A percentile compares a stretch with the other conserved stretches of the same genome.
phyloP scores from a whole-genome alignment of 1,140 invertebrate species.

The Cecropterus lyciades region DNA sequence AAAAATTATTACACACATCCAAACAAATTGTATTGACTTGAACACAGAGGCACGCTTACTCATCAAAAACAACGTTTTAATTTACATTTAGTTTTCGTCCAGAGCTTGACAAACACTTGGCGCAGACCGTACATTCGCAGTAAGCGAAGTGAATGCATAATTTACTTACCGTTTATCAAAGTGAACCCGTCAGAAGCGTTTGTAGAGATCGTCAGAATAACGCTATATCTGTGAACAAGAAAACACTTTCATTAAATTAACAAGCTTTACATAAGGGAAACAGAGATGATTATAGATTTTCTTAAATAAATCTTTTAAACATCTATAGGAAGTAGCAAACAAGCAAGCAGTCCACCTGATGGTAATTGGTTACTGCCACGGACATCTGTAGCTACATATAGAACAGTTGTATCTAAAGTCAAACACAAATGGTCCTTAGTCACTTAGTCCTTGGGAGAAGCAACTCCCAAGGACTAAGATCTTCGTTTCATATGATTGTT shows the following conservation, averaged over 20 bases:
- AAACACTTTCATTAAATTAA: constrained; percentile 19
- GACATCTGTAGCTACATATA: too few species aligned
- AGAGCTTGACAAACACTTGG: constrained; percentile 6
- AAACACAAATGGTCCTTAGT: too few species aligned
- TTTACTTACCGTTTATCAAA: constrained; percentile 73
- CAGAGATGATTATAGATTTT: too few species aligned
- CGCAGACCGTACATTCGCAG: background rate
- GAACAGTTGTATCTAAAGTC: too few species aligned
- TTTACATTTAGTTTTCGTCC: constrained; percentile 4
- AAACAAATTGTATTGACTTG: background rate
- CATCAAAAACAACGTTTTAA: constrained; percentile 13
- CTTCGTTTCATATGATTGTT: too few species aligned
- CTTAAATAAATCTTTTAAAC: too few species aligned
- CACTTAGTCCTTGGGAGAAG: too few species aligned
- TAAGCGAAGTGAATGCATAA: constrained; percentile 2
- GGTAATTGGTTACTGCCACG: too few species aligned
- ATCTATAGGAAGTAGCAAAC: too few species aligned
- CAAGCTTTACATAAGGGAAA: too few species aligned
- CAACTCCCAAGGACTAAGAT: too few species aligned
- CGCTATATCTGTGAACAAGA: constrained; percentile 71
- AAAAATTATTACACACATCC: background rate
- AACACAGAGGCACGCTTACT: background rate
- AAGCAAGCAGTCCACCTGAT: too few species aligned
- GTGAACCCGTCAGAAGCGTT: constrained; percentile 69
- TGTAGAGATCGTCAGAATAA: constrained; percentile 71